Evolutionary conservation across 2,888 invertebrate species (phyloP).

Genomic region (Sisyra terminalis): DNA sequence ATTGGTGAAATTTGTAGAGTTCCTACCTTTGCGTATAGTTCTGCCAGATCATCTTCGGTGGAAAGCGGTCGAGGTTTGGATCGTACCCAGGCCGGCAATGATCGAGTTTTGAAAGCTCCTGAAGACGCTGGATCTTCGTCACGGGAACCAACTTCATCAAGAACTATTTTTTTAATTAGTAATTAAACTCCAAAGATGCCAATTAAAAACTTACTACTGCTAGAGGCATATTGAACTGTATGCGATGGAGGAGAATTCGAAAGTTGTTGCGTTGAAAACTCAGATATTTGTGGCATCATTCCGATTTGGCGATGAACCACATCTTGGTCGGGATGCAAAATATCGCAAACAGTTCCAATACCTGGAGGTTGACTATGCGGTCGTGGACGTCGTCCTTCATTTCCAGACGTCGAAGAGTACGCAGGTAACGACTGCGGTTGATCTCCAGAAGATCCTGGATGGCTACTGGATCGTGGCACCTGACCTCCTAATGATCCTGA

Average conservation of each 20-base stretch:
- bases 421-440: slow-evolving; percentile 19
- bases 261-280: slow-evolving; percentile 28
- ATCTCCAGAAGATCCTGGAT: slow-evolving; percentile 15
- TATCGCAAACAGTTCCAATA: slow-evolving; percentile 17
- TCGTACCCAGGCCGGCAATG: slow-evolving; percentile 54
- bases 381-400: slow-evolving; percentile 22
- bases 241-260: slow-evolving; percentile 13
- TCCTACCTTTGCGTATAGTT: slow-evolving; percentile 51
- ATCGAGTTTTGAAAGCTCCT: slow-evolving; percentile 39
- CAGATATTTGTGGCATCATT: slow-evolving; percentile 30
- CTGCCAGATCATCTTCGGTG: slow-evolving; percentile 49
- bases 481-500: slow-evolving; percentile 1
- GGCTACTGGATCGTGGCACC: slow-evolving; percentile 26
- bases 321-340: slow-evolving; percentile 20
- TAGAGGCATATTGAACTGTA: slow-evolving; percentile 42
- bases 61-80: slow-evolving; percentile 51
- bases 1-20: too few relatives aligned
- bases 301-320: slow-evolving; percentile 13
- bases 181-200: too few relatives aligned
- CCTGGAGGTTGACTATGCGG: slow-evolving; percentile 29
- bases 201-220: slow-evolving; percentile 33
- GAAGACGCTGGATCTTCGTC: slow-evolving; percentile 29
- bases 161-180: slow-evolving; percentile 26
- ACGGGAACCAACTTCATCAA: slow-evolving; percentile 37
- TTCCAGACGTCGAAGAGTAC: slow-evolving; percentile 2